A percentile compares a stretch with the other conserved stretches of the same genome.
Conservation (phyloP, 2,888 invertebrate genomes). For the Polyommatus icarus region DNA sequence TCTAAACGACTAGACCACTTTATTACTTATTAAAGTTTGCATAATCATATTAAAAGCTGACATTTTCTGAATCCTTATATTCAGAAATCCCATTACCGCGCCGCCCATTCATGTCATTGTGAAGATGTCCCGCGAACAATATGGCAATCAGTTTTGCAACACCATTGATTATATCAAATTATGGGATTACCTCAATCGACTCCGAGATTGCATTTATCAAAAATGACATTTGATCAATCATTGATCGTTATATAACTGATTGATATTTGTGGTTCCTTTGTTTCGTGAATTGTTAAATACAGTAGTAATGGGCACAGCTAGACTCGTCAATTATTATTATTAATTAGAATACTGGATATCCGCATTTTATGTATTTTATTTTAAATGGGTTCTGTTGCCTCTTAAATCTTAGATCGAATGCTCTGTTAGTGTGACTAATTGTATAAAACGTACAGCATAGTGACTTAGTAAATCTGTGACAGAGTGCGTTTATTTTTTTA, state of each 20-base stretch:
- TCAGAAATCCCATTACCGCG: conserved; percentile 11
- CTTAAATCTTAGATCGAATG: neutral
- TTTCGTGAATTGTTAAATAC: neutral
- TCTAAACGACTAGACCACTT: no score
- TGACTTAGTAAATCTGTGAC: no score
- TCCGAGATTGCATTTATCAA: conserved; percentile 28
- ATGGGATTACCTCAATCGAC: conserved; percentile 25
- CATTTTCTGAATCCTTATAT: conserved; percentile 4
- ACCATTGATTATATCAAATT: conserved; percentile 29
- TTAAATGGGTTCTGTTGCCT: no score
- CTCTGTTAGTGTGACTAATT: neutral
- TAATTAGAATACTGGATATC: neutral
- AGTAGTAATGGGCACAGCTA: neutral
- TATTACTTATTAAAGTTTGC: no score
- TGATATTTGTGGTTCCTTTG: conserved; percentile 6
- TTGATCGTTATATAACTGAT: neutral
- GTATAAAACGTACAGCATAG: no score
- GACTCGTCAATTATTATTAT: neutral
- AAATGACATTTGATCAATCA: conserved; percentile 29
- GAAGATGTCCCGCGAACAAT: conserved; percentile 11
- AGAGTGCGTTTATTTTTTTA: no score
- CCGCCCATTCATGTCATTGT: conserved; percentile 7
- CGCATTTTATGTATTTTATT: neutral
- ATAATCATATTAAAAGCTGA: neutral
- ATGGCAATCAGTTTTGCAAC: conserved; percentile 21